Evolutionary conservation across 1,140 invertebrate species (phyloP), one percentile per base, ranked within the genome.

Genomic region (Drosophila pseudoananassae): DNA sequence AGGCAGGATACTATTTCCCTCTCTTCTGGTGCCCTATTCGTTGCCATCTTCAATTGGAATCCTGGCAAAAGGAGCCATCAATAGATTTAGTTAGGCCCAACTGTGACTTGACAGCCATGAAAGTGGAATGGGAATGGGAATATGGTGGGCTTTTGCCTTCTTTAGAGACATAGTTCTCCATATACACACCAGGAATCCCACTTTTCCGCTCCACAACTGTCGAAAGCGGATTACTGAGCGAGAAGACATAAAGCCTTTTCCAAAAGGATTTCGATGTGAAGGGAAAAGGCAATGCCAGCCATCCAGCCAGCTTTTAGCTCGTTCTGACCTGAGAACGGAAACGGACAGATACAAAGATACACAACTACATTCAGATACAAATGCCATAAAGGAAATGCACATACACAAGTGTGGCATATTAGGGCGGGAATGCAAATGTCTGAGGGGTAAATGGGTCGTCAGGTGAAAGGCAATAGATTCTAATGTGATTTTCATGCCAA

Each of bases 231-330:
- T 85, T 85, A 87, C 73, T 29, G 59, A 77, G 68, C 68, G 58
- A 76, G 74, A 73, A 85, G 81, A 87, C 82, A 76, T 65, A 74
- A 85, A 84, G 76, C 82, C 77, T 71, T 81, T 81, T 75, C 54
- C 74, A 74, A 87, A 85, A 81, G 73, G 77, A 85, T 85, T 85
- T 85, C 36, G 59, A 31, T 65, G 57, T 58, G 71, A 54, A 71
- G 56, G 55, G 63, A 66, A 78, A 69, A 58, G 56, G 36, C 36
- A 49, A 54, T 45, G 12, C 8, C 43, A 20, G 20, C 20, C 20
- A 20, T 1, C 20, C 20, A 50, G 56, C 20, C 40, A 17, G 64
- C 64, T 65, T 52, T 68, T 25, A 29, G 64, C 23, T 43, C 49
- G 31, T 25, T 46, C 29, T 59, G 61, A 71, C 40, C 47, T 51